Base-by-base conservation (phyloP, 2,113 vertebrate genomes). In the Heterocephalus glaber region DNA sequence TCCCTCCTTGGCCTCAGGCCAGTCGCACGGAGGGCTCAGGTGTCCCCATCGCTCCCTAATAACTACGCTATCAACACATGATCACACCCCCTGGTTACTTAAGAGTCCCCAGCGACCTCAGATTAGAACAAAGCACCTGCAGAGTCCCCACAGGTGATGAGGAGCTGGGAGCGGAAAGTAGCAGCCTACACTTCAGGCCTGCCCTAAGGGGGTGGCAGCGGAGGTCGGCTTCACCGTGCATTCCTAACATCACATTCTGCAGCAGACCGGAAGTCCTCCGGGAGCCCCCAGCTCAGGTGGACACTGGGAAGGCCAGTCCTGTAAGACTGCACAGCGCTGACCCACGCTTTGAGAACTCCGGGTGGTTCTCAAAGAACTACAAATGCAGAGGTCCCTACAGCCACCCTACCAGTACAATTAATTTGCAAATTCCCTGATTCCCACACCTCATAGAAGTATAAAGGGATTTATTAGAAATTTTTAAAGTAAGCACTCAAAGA, bases 91-190 rank as follows among this genome's bases (percentile, higher is more conserved):
- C 70, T 95, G 93, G 30, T 8, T 47, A n/a, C 8, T 58, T 90
- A 41, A 74, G 52, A 60, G 7, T 94, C 90, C 86, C 86, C 49
- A 12, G 49, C 13, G 86, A 91, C 66, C 76, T 66, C 56, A 70
- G 65, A 74, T 66, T 61, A 94, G 66, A 96, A 86, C 47, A 58
- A 90, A 95, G 85, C 72, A 87, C 24, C 49, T 54, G 38, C 11
- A 1, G 9, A n/a, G 35, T 66, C 41, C 77, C 79, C 89, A 56
- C 35, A 60, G 33, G 26, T 22, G 12, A 19, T 22, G 12, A 19
- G 12, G 24, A 65, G 28, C 63, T 14, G 19, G 7, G 65, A 94
- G 63, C 49, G 35, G 61, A 81, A 19, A n/a, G 38, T 2, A 20
- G 38, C n/a, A n/a, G 65, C 3, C 44, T 66, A 38, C n/a, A 41